These are phyloP conservation scores for Trachops cirrhosus DNA, from an alignment of 2,797 vertebrate genomes.

Conservation along the genomic window DNA sequence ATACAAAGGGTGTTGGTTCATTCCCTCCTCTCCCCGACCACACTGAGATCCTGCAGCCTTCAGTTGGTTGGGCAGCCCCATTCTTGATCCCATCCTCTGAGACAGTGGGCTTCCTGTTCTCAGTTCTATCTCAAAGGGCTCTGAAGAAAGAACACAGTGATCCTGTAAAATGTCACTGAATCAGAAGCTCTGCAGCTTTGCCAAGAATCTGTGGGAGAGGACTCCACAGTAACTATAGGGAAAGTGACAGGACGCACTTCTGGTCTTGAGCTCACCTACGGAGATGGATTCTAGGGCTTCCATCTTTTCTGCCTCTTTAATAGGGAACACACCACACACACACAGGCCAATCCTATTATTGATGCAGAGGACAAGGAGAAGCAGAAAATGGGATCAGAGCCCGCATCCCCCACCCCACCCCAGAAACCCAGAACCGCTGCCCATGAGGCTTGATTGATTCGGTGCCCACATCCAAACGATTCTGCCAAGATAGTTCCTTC, in stretches of 20 bases:
- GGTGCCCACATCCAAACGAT: neutral
- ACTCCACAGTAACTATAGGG: neutral
- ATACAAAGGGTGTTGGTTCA: neutral
- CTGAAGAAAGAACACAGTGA: conserved; percentile 68
- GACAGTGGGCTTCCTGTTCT: conserved; percentile 68
- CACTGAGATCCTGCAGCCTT: neutral
- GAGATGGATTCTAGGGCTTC: neutral
- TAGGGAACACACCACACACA: neutral
- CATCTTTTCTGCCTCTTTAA: neutral
- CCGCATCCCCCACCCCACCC: no score
- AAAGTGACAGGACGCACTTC: neutral
- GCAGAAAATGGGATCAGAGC: neutral
- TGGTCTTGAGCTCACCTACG: neutral
- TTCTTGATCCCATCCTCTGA: conserved; percentile 11
- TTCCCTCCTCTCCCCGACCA: neutral
- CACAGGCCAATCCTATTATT: neutral
- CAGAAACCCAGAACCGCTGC: neutral
- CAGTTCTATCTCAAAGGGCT: conserved; percentile 55
- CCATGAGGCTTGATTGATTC: neutral
- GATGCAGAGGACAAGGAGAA: neutral
- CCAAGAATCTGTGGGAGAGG: conserved; percentile 52
- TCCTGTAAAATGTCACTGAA: conserved; percentile 74
- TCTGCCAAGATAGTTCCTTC: neutral
- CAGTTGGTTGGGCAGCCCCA: neutral
- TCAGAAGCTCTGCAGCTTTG: conserved; percentile 63